Conservation (phyloP, 1,140 invertebrate genomes). For the Drosophila auraria region DNA sequence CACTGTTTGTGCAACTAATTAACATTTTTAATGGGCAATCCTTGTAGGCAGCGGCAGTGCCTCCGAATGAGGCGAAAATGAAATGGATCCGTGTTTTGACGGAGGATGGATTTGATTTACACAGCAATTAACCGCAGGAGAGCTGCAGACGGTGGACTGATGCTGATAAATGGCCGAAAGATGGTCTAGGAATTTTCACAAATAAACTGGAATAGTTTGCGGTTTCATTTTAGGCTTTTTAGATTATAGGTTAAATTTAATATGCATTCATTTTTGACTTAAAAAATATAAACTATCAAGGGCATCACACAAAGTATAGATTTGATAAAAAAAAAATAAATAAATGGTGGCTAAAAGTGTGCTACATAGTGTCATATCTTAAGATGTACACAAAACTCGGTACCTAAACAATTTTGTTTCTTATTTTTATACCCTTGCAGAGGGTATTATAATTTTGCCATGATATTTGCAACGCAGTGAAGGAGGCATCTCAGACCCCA, state of each 20-base stretch:
- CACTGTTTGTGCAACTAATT: slow-evolving; percentile 83
- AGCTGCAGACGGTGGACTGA: not conserved
- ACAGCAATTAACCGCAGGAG: slow-evolving; percentile 56
- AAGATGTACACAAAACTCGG: too few species aligned
- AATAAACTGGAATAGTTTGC: too few species aligned
- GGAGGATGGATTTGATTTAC: slow-evolving; percentile 68
- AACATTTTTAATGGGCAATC: slow-evolving; percentile 83
- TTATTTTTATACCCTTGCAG: too few species aligned
- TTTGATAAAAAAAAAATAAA: too few species aligned
- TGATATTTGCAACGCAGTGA: too few species aligned
- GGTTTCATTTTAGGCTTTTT: not conserved
- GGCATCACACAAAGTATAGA: too few species aligned
- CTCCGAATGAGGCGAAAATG: slow-evolving; percentile 59
- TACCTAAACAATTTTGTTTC: too few species aligned
- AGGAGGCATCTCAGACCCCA: too few species aligned
- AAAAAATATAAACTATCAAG: not conserved
- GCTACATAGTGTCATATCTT: not conserved
- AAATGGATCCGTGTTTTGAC: slow-evolving; percentile 50
- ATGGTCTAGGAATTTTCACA: not conserved
- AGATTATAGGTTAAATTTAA: not conserved
- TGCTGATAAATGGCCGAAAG: slow-evolving; percentile 14
- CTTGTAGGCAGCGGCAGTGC: slow-evolving; percentile 58
- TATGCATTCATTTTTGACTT: not conserved
- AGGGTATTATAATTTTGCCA: too few species aligned
- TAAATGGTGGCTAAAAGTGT: too few species aligned